Conservation (phyloP, 2,888 invertebrate species). For the Drosophila robusta region DNA sequence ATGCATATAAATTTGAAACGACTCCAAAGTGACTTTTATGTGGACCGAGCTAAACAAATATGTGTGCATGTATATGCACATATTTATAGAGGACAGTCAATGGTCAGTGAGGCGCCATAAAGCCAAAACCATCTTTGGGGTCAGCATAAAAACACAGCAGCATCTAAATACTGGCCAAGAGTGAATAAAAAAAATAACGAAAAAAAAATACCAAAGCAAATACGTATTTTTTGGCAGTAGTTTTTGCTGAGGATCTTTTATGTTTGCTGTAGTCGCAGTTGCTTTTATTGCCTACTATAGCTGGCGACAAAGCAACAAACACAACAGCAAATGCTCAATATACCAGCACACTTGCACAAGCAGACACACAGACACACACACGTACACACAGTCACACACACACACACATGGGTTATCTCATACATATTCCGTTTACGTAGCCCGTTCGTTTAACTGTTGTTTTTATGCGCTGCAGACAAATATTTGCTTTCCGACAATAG, state of each 20-base stretch:
- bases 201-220: conserved; percentile 50
- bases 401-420: conserved; percentile 57
- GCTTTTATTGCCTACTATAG: conserved; percentile 61
- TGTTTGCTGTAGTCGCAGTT: conserved; percentile 53
- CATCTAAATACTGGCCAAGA: conserved; percentile 63
- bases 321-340: conserved; percentile 44
- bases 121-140: conserved; percentile 47
- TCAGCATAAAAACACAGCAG: conserved; percentile 53
- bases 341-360: conserved; percentile 24
- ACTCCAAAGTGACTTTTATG: conserved; percentile 9
- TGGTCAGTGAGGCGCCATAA: conserved; percentile 52
- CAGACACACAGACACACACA: conserved; percentile 9
- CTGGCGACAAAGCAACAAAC: conserved; percentile 62
- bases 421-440: conserved; percentile 82
- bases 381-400: conserved; percentile 15
- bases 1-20: conserved; percentile 1
- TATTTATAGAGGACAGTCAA: conserved; percentile 28
- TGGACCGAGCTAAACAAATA: conserved; percentile 23
- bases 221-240: conserved; percentile 70
- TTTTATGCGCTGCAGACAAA: conserved; percentile 85
- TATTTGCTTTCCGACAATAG: conserved; percentile 85
- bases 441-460: conserved; percentile 83
- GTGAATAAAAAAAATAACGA: conserved; percentile 39
- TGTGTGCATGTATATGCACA: background rate
- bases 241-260: conserved; percentile 50